Evolutionary conservation across 2,797 vertebrate species (phyloP), one percentile per base, ranked within the genome.

Genomic region (Phrynocephalus forsythii): DNA sequence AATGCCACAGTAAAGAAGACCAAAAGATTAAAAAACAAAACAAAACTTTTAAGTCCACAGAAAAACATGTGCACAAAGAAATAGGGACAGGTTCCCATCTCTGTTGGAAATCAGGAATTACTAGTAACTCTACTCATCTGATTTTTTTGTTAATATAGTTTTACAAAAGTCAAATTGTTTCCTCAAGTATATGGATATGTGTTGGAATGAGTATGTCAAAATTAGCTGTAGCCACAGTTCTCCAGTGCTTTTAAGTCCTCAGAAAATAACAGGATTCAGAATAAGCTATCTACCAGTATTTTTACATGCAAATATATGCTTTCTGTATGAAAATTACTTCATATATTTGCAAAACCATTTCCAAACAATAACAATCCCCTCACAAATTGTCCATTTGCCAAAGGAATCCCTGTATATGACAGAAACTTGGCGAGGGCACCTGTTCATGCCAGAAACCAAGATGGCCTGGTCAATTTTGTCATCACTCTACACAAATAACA

Each of bases 151-250:
- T 87, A 89, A 73, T 83, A 10, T 90, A 90, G 75, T 84, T 69
- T 72, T 90, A 48, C 89, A 90, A 89, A 82, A 91, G 79, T 93
- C 93, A 92, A 63, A 86, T 92, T 87, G 82, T 77, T 72, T 66
- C 73, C 78, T 52, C 83, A 56, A 22, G 48, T 60, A 13, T 44
- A 77, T 30, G 5, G 18, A 76, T n/a, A 16, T 5, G 48, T 79
- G 44, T 15, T 38, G 11, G 30, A 38, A 30, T 9, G 22, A 44
- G 50, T 44, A 24, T 24, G 1, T 50, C 77, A 73, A 88, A 44
- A 56, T 91, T 69, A 83, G 83, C 90, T 92, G 71, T 83, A 93
- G 91, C 77, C 88, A 68, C 66, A 44, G 75, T 90, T 92, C 86
- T 91, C 60, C 79, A 66, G 50, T 60, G 44, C 56, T 5, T 60